Base-by-base conservation (phyloP, 2,113 vertebrate genomes). In the Oncorhynchus clarkii region DNA sequence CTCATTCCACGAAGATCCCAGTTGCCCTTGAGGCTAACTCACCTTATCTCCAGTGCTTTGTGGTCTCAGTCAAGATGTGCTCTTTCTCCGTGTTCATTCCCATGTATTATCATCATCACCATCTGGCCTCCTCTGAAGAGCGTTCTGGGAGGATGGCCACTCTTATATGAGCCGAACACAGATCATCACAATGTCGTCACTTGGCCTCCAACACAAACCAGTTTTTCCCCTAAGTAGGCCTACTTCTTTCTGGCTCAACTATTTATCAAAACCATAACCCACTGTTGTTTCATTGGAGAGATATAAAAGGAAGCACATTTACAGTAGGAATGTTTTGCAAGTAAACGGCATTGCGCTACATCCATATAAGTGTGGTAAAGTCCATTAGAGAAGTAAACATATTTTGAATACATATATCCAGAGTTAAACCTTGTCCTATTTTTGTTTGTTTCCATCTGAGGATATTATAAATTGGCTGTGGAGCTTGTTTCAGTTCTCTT, bases 91-190 rank as follows among this genome's bases (percentile, higher is more conserved):
- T 69, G 72, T 75, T 70, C 11, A 60, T 39, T 75, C 68, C n/a
- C 39, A 54, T 29, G 34, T 34, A 65, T 31, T 27, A 71, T 70
- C n/a, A 22, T 11, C 65, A 20, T 66, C 70, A 73, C 16, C 16
- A 54, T 71, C 70, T 79, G 34, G 49, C 54, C 72, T 70, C 49
- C 18, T 64, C 27, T 81, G 71, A 31, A 72, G 20, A 29, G n/a
- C 62, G n/a, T 22, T 54, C 45, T 60, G 60, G 20, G 48, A 69
- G 70, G 71, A 72, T 71, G 82, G 8, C 54, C 16, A 13, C 22
- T 80, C 78, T 88, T 89, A 89, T 88, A 84, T 31, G n/a, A 26
- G 62, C 67, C 67, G 72, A 71, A 51, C 66, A 75, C 68, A 74
- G 34, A 78, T 80, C 69, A 78, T 80, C 70, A 66, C 11, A 57